A percentile compares a stretch with the other conserved stretches of the same genome.
Evolutionary conservation across 2,113 vertebrate species (phyloP).

Genomic region (Sula dactylatra): DNA sequence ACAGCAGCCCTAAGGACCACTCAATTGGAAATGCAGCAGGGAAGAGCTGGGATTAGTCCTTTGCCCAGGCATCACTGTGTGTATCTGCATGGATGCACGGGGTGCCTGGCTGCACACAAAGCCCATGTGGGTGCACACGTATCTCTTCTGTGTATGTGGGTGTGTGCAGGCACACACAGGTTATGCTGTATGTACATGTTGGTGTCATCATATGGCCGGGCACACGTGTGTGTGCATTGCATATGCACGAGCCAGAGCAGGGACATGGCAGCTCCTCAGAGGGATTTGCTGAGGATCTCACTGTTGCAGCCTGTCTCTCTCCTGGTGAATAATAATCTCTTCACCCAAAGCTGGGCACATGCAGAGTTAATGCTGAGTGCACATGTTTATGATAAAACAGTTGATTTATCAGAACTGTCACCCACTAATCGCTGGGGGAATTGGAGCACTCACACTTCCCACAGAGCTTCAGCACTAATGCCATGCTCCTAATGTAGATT

Average conservation of each 20-base stretch:
- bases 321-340: background rate
- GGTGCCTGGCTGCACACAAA: background rate
- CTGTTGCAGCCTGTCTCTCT: background rate
- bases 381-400: background rate
- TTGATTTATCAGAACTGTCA: slow-evolving; percentile 50
- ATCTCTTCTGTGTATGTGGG: rapidly evolving
- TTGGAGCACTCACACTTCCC: background rate
- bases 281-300: background rate
- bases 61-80: background rate
- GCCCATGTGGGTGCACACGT: rapidly evolving
- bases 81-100: background rate
- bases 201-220: rapidly evolving
- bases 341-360: background rate
- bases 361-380: slow-evolving; percentile 1
- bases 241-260: background rate
- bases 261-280: background rate
- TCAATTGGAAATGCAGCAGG: background rate
- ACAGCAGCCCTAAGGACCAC: background rate
- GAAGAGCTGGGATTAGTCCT: background rate
- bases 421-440: slow-evolving; percentile 1
- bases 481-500: background rate
- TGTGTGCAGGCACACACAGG: rapidly evolving
- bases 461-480: background rate
- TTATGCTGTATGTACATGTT: background rate
- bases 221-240: rapidly evolving